Base-by-base conservation (phyloP, 1,140 invertebrate species). In the Diuraphis noxia region DNA sequence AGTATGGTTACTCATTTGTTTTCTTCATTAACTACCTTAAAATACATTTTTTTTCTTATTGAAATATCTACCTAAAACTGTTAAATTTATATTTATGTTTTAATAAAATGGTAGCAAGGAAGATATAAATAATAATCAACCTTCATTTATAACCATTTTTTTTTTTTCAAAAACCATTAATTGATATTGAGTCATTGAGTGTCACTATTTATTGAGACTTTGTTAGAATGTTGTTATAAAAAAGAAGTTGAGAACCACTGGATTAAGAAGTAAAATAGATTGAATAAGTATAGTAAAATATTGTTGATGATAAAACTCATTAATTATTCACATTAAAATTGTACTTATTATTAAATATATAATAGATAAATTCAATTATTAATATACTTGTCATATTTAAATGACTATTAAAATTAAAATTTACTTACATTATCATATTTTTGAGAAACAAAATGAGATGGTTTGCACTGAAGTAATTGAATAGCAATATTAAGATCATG, bases 401-500 rank as follows among this genome's bases (percentile, higher is more conserved):
- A 34, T 89, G 2, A 77, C 7, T 72, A 46, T 23, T 89, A 72
- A 21, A 34, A n/a, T 25, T 21, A 17, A 72, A 5, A 72, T 56
- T 38, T 36, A 95, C 96, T 96, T 96, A 99, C 98, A 93, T 96
- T 96, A 94, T 98, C 97, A 93, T 98, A 96, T 94, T 97, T 98
- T 93, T 98, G 98, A 86, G 97, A 96, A 91, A 99, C 96, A 96
- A 98, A 99, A 94, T 98, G 98, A 90, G 97, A 97, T 92, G 98
- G 98, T 94, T 98, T 99, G 94, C 98, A 99, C 93, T 99, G 98
- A 41, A 99, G 94, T 92, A 99, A 95, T 94, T 98, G 98, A 92
- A 99, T 98, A 87, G 98, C 98, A 94, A 98, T 94, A 94, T 97
- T 98, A 93, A 99, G 98, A 94, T 99, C 98, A 94, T 97, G 98